These are phyloP conservation scores for Acanthococcus lagerstroemiae DNA, from an alignment of 2,888 invertebrate genomes.

Conservation along the genomic window DNA sequence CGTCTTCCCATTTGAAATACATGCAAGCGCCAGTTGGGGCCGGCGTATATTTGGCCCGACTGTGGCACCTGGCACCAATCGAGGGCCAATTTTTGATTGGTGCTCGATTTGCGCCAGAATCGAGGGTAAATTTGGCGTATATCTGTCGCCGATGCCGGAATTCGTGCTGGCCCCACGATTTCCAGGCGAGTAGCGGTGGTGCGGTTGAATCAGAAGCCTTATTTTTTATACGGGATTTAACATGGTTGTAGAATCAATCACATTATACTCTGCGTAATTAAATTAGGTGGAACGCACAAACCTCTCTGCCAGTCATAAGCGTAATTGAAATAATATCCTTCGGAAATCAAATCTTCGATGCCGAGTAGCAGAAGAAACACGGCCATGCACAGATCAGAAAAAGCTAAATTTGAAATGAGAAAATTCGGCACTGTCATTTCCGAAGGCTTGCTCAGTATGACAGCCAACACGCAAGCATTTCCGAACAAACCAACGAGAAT, in stretches of 20 bases:
- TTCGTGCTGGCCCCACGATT: too few species aligned
- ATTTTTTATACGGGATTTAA: not conserved
- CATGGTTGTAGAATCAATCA: not conserved
- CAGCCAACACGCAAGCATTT: conserved; percentile 69
- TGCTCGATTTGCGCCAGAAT: too few species aligned
- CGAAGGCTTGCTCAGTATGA: conserved; percentile 55
- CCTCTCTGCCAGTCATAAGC: conserved; percentile 84
- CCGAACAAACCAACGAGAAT: conserved; percentile 70
- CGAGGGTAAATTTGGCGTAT: too few species aligned
- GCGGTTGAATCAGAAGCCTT: too few species aligned
- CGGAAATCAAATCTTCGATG: conserved; percentile 70
- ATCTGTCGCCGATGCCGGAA: too few species aligned
- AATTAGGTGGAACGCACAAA: conserved; percentile 37
- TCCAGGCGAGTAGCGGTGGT: too few species aligned
- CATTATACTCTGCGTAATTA: not conserved
- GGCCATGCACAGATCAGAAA: conserved; percentile 82
- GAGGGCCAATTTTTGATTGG: too few species aligned
- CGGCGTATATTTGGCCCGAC: too few species aligned
- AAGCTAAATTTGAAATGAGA: conserved; percentile 71
- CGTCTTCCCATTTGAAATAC: too few species aligned
- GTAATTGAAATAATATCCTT: conserved; percentile 78
- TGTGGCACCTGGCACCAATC: too few species aligned
- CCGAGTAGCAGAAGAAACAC: conserved; percentile 73
- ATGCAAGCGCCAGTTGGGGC: too few species aligned
- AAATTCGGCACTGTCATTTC: conserved; percentile 60